A percentile compares a stretch with the other conserved stretches of the same genome.
Evolutionary conservation across 2,888 invertebrate genomes (phyloP).

Genomic region (Ophion obscuratus): DNA sequence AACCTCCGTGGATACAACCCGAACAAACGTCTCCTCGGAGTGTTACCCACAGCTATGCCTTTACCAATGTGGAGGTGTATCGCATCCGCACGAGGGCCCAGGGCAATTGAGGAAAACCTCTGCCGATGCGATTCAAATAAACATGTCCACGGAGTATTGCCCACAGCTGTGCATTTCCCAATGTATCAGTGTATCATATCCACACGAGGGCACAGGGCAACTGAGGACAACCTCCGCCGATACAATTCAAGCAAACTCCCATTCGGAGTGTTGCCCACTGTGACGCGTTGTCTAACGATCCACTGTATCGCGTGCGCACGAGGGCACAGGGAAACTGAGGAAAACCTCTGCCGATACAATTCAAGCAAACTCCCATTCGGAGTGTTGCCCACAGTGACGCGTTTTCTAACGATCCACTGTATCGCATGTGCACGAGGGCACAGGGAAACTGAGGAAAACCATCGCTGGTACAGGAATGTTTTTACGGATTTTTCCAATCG

Average conservation of each 20-base stretch:
- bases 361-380: no score
- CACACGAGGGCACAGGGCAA: background rate
- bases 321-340: background rate
- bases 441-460: background rate
- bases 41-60: background rate
- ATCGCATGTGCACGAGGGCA: background rate
- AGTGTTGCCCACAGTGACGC: background rate
- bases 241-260: no score
- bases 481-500: no score
- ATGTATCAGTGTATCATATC: background rate
- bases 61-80: background rate
- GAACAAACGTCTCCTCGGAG: background rate
- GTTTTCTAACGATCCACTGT: background rate
- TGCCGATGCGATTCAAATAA: background rate
- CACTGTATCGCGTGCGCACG: background rate
- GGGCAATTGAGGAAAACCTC: background rate
- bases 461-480: no score
- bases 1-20: no score
- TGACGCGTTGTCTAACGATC: background rate
- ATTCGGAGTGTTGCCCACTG: background rate
- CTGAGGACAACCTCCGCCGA: background rate
- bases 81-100: background rate
- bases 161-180: background rate
- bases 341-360: background rate
- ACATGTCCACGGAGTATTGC: background rate